A percentile compares a stretch with the other conserved stretches of the same genome.
Conservation (phyloP, 2,113 vertebrate genomes). For the Cichladusa arquata region DNA sequence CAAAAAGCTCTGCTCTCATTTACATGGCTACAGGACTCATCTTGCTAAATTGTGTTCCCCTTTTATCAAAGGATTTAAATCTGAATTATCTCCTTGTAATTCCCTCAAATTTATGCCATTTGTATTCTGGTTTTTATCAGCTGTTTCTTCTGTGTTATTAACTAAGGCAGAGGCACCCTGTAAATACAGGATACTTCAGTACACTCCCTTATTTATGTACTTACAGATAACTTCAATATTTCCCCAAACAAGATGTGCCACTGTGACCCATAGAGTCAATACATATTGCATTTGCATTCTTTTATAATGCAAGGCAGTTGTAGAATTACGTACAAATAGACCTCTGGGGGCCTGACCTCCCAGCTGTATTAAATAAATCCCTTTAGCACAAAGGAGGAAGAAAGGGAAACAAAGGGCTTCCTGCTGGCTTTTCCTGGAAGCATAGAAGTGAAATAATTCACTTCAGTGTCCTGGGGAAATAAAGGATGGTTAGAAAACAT, state of each 20-base stretch:
- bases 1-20: slow-evolving; percentile 7
- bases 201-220: background rate
- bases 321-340: slow-evolving; percentile 10
- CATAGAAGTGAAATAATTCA: background rate
- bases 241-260: background rate
- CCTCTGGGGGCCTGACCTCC: slow-evolving; percentile 15
- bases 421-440: slow-evolving; percentile 59
- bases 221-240: slow-evolving; percentile 11
- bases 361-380: slow-evolving; percentile 60
- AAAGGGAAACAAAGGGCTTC: slow-evolving; percentile 57
- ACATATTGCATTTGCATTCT: slow-evolving; percentile 54
- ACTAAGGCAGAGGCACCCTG: background rate
- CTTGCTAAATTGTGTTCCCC: background rate
- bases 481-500: background rate
- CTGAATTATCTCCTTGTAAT: background rate
- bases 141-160: background rate
- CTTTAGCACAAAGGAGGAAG: slow-evolving; percentile 36
- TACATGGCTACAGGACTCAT: background rate
- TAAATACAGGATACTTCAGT: background rate
- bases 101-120: background rate
- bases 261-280: background rate
- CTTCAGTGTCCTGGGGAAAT: background rate
- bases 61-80: slow-evolving; percentile 27
- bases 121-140: background rate
- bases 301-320: slow-evolving; percentile 60